Evolutionary conservation across 1,140 invertebrate genomes (phyloP), one percentile per base, ranked within the genome.

Genomic region (Drosophila bocqueti): DNA sequence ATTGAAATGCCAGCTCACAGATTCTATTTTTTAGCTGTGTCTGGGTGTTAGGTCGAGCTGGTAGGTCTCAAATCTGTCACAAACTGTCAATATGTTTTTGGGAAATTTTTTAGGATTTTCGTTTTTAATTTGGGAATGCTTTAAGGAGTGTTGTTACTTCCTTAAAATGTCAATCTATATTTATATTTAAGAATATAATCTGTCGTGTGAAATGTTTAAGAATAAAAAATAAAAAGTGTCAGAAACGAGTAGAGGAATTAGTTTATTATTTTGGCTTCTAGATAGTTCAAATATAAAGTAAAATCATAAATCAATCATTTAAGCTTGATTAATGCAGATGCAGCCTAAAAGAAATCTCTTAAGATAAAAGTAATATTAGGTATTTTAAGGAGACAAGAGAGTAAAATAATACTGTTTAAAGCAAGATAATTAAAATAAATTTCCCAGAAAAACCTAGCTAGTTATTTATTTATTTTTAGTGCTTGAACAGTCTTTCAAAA

Each of bases 11-110:
- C 46, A 73, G 69, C 36, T n/a, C 36, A 38, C 15, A 26, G 38
- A 61, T 73, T 73, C 36, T 72, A 24, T 73, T 72, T 72, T 72
- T 73, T 73, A 69, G 67, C 38, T 55, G 24, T 54, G 54, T 38
- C 31, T 43, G 24, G 26, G 64, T 36, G 38, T 36, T 24, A 59
- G 54, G 69, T 36, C n/a, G 67, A 5, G 0, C 24, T 26, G 38
- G 13, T 68, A n/a, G 29, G 67, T 50, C 69, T 36, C 69, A 43
- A 73, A 73, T 73, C 52, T 60, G 69, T 72, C 69, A 72, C 43
- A 72, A 49, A 42, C 11, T 72, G 67, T 72, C 68, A 49, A 15
- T 73, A 73, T 73, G 29, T 73, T 73, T 59, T 72, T 49, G 10
- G 11, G 46, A 46, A 46, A 9, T 61, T 73, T n/a, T 71, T 43